Percentiles rank a stretch among this genome's conserved stretches.
Conservation (phyloP, 2,797 vertebrate genomes). For the Rhadinocentrus ornatus region DNA sequence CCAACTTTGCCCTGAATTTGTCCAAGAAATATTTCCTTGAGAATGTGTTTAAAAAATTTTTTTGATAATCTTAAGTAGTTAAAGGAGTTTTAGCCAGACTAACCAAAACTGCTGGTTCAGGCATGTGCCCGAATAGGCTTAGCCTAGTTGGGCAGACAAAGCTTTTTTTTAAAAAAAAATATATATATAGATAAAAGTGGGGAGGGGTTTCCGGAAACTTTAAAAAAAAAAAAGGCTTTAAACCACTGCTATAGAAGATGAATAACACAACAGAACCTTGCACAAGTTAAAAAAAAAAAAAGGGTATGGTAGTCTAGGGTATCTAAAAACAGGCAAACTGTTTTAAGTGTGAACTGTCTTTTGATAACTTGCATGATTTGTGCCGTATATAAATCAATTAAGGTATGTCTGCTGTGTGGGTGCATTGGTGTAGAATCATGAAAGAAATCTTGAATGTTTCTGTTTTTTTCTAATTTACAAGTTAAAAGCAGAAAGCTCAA, state of each 20-base stretch:
- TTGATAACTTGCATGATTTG: not conserved
- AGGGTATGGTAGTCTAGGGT: too few relatives aligned
- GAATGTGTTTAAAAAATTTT: not conserved
- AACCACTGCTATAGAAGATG: not conserved
- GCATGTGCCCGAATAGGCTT: too few relatives aligned
- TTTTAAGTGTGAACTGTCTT: not conserved
- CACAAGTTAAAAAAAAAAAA: not conserved
- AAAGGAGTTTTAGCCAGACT: not conserved
- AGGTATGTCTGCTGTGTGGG: not conserved
- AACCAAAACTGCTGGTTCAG: too few relatives aligned
- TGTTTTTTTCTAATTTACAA: not conserved
- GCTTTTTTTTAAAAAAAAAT: too few relatives aligned
- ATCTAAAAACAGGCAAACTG: not conserved
- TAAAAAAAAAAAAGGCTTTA: too few relatives aligned
- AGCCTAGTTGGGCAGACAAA: too few relatives aligned
- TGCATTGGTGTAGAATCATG: conserved; percentile 2
- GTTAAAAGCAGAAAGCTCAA: conserved; percentile 34
- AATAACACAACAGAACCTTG: not conserved
- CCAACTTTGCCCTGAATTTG: too few relatives aligned
- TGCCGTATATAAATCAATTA: not conserved
- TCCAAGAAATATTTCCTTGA: not conserved
- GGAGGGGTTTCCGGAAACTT: too few relatives aligned
- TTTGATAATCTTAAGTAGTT: too few relatives aligned
- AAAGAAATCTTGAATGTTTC: conserved; percentile 20
- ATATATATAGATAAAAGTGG: too few relatives aligned